Base-by-base conservation (phyloP, 2,113 vertebrate genomes). In the Maylandia zebra region DNA sequence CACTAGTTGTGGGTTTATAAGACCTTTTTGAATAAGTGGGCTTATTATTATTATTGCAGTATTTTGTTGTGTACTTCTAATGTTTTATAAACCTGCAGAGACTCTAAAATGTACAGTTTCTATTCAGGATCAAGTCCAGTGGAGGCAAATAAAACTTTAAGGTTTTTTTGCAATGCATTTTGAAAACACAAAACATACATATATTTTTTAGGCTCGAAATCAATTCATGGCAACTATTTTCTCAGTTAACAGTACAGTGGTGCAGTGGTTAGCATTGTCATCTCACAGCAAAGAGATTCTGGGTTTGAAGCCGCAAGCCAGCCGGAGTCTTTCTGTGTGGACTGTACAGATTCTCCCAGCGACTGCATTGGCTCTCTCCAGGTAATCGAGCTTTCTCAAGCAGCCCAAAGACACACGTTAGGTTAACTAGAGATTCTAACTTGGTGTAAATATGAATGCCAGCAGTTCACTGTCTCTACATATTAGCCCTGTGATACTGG, bases 1-100 rank as follows among this genome's bases (percentile, higher is more conserved):
- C 11, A 8, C 19, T 38, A 69, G 10, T 22, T 69, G 61, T 22
- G 19, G 61, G 34, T 38, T 69, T 69, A 4, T 22, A 69, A 69
- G 34, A 69, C 61, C 17, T 38, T 1, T 69, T 69, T 69, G 61
- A 69, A 69, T 13, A 38, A 69, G 14, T 19, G 41, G 41, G 69
- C 9, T 48, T 36, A 36, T 36, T 36, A 36, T 36, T 36, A 36
- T 36, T 36, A 36, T 36, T 76, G 24, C 13, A 76, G 4, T 76
- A 12, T 52, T 50, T 78, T 52, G 16, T n/a, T 50, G 16, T 13
- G 10, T 2, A 9, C 2, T 34, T 78, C 4, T 32, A 78, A 50
- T 52, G 16, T n/a, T 74, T 59, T n/a, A 81, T 71, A 41, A 64
- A 80, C 34, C 45, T 22, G 11, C 56, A 80, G 56, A 66, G 64